phyloP scores from a whole-genome alignment of 2,797 vertebrate species.

The Catamblyrhynchus diadema region DNA sequence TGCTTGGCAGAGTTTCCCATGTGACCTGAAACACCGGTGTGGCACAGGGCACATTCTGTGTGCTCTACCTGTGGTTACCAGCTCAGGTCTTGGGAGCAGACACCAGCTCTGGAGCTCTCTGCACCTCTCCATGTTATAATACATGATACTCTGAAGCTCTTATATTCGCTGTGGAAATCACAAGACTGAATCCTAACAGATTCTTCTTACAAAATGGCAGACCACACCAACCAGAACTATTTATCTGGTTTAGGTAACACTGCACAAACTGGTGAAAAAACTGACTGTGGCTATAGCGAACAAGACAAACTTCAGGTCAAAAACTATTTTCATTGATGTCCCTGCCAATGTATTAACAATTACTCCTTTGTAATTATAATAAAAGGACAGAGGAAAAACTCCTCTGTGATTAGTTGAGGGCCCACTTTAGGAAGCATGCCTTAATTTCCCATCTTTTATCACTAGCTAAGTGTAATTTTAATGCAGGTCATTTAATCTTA shows the following conservation, averaged over 20 bases:
- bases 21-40: background rate
- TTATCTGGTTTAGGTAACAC: background rate
- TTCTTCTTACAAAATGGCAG: background rate
- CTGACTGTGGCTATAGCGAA: background rate
- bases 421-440: rapidly evolving
- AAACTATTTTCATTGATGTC: background rate
- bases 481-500: background rate
- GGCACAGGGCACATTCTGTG: background rate
- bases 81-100: background rate
- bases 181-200: background rate
- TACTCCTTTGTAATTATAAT: background rate
- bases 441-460: background rate
- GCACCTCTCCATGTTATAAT: background rate
- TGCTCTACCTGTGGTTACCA: background rate
- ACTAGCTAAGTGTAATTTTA: background rate
- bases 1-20: background rate
- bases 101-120: background rate
- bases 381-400: background rate
- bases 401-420: background rate
- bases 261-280: background rate
- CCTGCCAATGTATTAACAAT: background rate
- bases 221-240: background rate
- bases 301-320: background rate
- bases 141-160: background rate
- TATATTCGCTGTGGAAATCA: background rate